A percentile compares a stretch with the other conserved stretches of the same genome.
Evolutionary conservation across 2,797 vertebrate genomes (phyloP).

Genomic region (Trichosurus vulpecula): DNA sequence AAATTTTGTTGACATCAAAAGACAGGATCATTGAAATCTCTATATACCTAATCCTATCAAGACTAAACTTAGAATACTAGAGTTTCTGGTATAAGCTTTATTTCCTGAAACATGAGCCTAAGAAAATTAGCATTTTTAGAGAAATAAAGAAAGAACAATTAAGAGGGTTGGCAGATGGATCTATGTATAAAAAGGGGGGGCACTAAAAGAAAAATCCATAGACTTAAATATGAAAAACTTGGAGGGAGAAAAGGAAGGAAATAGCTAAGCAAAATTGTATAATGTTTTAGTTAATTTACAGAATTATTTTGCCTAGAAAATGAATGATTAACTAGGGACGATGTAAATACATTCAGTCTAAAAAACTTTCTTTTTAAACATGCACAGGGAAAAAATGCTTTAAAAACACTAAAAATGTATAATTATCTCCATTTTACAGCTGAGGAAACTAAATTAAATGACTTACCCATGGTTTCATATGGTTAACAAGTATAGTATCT

Average conservation of each 20-base stretch:
- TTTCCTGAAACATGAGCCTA: slow-evolving; percentile 55
- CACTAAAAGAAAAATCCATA: slow-evolving; percentile 49
- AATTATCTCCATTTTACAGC: neutral
- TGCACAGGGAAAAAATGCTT: neutral
- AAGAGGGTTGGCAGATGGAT: slow-evolving; percentile 69
- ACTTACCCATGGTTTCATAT: neutral
- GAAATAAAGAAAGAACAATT: slow-evolving; percentile 31
- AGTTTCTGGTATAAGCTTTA: slow-evolving; percentile 56
- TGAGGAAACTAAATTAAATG: neutral
- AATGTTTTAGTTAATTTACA: slow-evolving; percentile 70
- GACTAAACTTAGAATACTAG: slow-evolving; percentile 9
- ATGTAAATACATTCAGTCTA: slow-evolving; percentile 51
- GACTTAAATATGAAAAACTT: slow-evolving; percentile 69
- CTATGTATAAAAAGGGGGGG: neutral
- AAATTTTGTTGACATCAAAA: neutral
- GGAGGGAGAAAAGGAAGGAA: slow-evolving; percentile 61
- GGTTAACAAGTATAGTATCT: neutral
- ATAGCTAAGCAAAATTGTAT: slow-evolving; percentile 66
- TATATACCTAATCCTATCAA: neutral
- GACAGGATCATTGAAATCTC: neutral
- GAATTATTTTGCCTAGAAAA: slow-evolving; percentile 73
- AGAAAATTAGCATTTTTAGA: slow-evolving; percentile 60
- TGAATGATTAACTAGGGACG: slow-evolving; percentile 63
- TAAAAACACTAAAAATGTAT: neutral
- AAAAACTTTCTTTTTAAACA: slow-evolving; percentile 27